Evolutionary conservation across 92 coral and sea anemone species (phyloP).

Genomic region (Galaxea fascicularis): DNA sequence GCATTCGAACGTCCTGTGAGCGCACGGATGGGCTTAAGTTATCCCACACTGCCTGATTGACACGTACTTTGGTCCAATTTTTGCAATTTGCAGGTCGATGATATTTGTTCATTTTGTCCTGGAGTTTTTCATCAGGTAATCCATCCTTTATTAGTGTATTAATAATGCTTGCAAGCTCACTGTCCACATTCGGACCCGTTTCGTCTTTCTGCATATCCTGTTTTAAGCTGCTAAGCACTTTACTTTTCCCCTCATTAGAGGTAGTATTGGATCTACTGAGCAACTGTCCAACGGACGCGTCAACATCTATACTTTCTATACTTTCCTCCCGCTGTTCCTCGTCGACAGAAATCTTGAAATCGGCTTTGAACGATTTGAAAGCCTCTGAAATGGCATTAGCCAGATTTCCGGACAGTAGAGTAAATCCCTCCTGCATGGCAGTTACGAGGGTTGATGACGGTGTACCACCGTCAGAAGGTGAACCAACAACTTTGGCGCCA

Average conservation of each 20-base stretch:
- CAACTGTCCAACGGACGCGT: not conserved
- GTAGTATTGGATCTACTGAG: not conserved
- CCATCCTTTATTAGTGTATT: constrained; percentile 46
- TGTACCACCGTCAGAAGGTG: too few species aligned
- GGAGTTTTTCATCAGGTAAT: constrained; percentile 58
- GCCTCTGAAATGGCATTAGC: constrained; percentile 61
- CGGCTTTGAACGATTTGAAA: constrained; percentile 39
- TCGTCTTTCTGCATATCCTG: constrained; percentile 52
- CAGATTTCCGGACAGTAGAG: too few species aligned
- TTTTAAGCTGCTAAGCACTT: constrained; percentile 54
- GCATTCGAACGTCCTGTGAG: constrained; percentile 61
- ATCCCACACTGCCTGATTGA: constrained; percentile 68
- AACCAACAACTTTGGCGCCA: constrained; percentile 52
- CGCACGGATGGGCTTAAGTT: constrained; percentile 57
- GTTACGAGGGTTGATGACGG: too few species aligned
- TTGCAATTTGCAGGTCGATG: constrained; percentile 64
- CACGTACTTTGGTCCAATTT: constrained; percentile 49
- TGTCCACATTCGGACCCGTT: constrained; percentile 56
- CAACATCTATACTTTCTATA: not conserved
- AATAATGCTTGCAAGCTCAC: constrained; percentile 29
- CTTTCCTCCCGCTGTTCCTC: constrained; percentile 5
- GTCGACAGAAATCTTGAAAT: constrained; percentile 26
- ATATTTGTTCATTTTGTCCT: constrained; percentile 67
- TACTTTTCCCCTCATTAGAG: constrained; percentile 51
- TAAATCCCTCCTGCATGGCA: too few species aligned